These are phyloP conservation scores for Horisme vitalbata DNA, from an alignment of 2,888 invertebrate species.

Conservation along the genomic window DNA sequence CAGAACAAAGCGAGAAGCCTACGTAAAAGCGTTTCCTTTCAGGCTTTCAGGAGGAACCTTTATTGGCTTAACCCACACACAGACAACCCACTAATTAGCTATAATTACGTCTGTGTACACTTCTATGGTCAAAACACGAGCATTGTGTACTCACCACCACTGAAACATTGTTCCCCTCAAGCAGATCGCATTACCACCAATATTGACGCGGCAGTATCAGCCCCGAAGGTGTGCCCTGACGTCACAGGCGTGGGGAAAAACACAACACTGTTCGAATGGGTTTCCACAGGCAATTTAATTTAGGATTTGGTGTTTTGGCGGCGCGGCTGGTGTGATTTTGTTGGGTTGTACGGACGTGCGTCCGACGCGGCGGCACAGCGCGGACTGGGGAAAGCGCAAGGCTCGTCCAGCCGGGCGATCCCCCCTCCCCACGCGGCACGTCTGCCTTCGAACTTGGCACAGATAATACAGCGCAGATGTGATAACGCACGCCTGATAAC, in stretches of 20 bases:
- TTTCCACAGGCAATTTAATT: constrained; percentile 56
- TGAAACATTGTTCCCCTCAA: constrained; percentile 50
- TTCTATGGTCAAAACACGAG: constrained; percentile 20
- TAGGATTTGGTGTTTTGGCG: constrained; percentile 61
- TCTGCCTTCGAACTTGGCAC: constrained; percentile 49
- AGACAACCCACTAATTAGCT: constrained; percentile 15
- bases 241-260: constrained; percentile 44
- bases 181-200: constrained; percentile 44
- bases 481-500: constrained; percentile 37
- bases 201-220: constrained; percentile 43
- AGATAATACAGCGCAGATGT: constrained; percentile 51
- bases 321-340: constrained; percentile 50
- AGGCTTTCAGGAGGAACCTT: constrained; percentile 10
- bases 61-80: constrained; percentile 10
- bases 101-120: constrained; percentile 9
- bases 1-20: constrained; percentile 14
- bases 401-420: constrained; percentile 57
- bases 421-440: constrained; percentile 57
- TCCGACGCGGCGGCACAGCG: constrained; percentile 46
- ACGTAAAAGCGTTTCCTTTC: constrained; percentile 4
- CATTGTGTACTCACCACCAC: constrained; percentile 35
- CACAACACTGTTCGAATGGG: constrained; percentile 35
- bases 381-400: constrained; percentile 60
- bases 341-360: constrained; percentile 44
- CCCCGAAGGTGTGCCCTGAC: constrained; percentile 36